Evolutionary conservation across 1,140 invertebrate genomes (phyloP), one percentile per base, ranked within the genome.

Genomic region (Rhynchophorus ferrugineus): DNA sequence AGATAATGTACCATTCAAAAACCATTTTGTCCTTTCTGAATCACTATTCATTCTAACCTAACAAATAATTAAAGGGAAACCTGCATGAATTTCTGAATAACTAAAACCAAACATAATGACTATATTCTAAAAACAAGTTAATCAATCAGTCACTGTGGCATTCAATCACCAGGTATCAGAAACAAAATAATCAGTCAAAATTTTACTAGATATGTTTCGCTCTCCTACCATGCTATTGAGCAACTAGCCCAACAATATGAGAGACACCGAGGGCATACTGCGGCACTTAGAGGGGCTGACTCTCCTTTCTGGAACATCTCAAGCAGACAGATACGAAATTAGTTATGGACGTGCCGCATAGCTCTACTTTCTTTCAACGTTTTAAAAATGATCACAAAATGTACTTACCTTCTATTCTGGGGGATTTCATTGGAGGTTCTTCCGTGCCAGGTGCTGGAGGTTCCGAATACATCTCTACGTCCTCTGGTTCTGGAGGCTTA

Each of bases 251-350:
- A 60, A 61, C 58, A 48, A 42, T 44, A 50, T 51, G 50, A 34
- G 41, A 50, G 33, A 50, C 61, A 60, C 55, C 50, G 60, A 51
- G 52, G 24, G 24, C 24, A 60, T 61, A 58, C 54, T 59, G 60
- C 62, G 51, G 44, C 62, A 59, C 64, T 18, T 43, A 50, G 51
- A 47, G 37, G 51, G 35, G 44, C 37, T 37, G 50, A 52, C 37
- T 54, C 52, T 56, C 52, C 64, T 48, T 64, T 70, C 68, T 70
- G 68, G 61, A 70, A 70, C 68, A 70, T 68, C 68, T 67, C 66
- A 70, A 70, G 66, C 66, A 69, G 53, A 55, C 53, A 55, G 44
- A 54, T 38, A 44, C 46, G 48, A 49, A 55, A 49, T 49, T 55
- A 49, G 47, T 49, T 33, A 36, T 44, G 59, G 66, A 65, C 60